Evolutionary conservation across 1,140 invertebrate species (phyloP).

Genomic region (Mycetomoellerius zeteki): DNA sequence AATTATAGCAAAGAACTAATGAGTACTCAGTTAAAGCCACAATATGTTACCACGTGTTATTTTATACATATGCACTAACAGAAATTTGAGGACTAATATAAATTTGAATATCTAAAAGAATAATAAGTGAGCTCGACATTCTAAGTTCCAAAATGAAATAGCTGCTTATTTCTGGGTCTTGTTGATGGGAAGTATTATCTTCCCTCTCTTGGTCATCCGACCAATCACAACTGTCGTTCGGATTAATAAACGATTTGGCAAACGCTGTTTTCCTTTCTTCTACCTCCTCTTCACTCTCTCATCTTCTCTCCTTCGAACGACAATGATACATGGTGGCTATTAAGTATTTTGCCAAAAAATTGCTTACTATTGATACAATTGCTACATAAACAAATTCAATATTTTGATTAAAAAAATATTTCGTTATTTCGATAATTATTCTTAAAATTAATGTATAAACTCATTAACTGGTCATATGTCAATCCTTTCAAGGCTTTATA

Average conservation of each 20-base stretch:
- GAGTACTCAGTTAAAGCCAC: not conserved
- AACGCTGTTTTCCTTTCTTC: constrained; percentile 25
- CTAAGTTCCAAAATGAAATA: constrained; percentile 60
- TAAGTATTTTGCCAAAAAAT: not conserved
- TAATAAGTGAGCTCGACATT: constrained; percentile 23
- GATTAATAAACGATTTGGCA: constrained; percentile 44
- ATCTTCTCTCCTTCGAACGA: not conserved
- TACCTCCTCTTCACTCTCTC: not conserved
- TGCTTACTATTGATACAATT: not conserved
- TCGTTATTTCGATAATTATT: too few species aligned
- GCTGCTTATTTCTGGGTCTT: constrained; percentile 65
- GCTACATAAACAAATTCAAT: too few species aligned
- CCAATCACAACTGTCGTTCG: constrained; percentile 41
- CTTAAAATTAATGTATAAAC: too few species aligned
- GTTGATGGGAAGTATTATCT: constrained; percentile 69
- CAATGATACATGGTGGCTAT: too few species aligned
- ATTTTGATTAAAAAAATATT: too few species aligned
- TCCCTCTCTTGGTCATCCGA: constrained; percentile 43
- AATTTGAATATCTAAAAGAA: not conserved
- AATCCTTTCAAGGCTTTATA: too few species aligned
- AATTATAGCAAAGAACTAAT: not conserved
- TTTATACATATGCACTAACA: not conserved
- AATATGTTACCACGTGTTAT: not conserved
- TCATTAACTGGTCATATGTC: too few species aligned
- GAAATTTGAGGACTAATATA: not conserved